Percentiles rank a stretch among this genome's conserved stretches.
Conservation (phyloP, 2,888 invertebrate species). For the Diaperis boleti region DNA sequence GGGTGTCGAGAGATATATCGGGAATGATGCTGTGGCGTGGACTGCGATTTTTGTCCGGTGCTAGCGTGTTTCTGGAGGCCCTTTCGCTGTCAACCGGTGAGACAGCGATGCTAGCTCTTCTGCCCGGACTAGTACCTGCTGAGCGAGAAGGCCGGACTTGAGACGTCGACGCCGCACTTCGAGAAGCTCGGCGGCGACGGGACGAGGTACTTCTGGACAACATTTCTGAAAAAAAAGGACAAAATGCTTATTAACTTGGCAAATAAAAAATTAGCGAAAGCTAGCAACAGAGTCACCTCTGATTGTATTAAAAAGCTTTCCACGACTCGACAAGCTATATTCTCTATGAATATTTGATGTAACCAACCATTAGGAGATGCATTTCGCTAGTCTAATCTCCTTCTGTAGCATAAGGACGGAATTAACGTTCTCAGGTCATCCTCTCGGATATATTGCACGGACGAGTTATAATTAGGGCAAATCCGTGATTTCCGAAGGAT, state of each 20-base stretch:
- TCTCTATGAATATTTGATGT: too few relatives aligned
- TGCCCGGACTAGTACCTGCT: constrained; percentile 63
- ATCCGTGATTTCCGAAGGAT: too few relatives aligned
- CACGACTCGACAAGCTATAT: too few relatives aligned
- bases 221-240: constrained; percentile 64
- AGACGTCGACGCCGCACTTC: constrained; percentile 75
- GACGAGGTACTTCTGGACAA: constrained; percentile 75
- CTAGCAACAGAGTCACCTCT: too few relatives aligned
- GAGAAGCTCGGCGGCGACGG: constrained; percentile 75
- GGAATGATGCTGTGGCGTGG: constrained; percentile 65
- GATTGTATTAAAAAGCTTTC: too few relatives aligned
- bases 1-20: constrained; percentile 65
- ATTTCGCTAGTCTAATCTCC: too few relatives aligned
- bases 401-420: too few relatives aligned
- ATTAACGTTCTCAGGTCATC: too few relatives aligned
- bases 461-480: too few relatives aligned
- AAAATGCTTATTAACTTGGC: background rate
- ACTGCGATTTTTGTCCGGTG: constrained; percentile 65
- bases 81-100: constrained; percentile 62
- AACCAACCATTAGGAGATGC: too few relatives aligned
- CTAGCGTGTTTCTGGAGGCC: constrained; percentile 56
- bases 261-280: too few relatives aligned
- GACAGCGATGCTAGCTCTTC: constrained; percentile 64
- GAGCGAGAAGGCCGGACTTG: constrained; percentile 71
- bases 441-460: too few relatives aligned